Evolutionary conservation across 2,797 vertebrate species (phyloP).

Genomic region (Phalanger gymnotis): DNA sequence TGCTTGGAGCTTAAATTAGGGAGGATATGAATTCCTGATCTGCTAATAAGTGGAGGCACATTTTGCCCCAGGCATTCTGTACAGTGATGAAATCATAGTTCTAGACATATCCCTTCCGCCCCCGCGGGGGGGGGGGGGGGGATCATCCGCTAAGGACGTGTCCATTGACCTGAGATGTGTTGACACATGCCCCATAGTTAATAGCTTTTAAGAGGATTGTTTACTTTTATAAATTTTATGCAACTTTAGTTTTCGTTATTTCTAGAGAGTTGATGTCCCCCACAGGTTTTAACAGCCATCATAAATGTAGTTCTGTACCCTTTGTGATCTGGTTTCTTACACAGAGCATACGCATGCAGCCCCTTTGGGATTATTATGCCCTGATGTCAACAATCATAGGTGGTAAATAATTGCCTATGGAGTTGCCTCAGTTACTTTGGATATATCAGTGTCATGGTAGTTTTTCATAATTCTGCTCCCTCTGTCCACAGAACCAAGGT

Average conservation of each 20-base stretch:
- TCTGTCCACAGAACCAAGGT: background rate
- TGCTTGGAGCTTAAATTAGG: background rate
- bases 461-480: background rate
- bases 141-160: background rate
- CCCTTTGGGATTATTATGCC: background rate
- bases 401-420: background rate
- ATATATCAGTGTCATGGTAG: background rate
- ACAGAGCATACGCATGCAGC: background rate
- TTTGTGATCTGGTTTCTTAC: background rate
- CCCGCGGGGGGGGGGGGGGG: too few species aligned
- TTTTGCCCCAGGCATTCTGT: background rate
- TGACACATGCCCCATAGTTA: background rate
- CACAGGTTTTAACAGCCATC: background rate
- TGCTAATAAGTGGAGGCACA: background rate
- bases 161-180: background rate
- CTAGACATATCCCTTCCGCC: too few species aligned
- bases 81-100: background rate
- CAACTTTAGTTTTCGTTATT: background rate
- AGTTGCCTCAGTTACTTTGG: background rate
- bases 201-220: background rate
- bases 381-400: background rate
- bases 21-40: background rate
- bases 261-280: background rate
- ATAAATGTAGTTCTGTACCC: background rate
- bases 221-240: background rate